Evolutionary conservation across 1,140 invertebrate species (phyloP).

Genomic region (Diprion similis): DNA sequence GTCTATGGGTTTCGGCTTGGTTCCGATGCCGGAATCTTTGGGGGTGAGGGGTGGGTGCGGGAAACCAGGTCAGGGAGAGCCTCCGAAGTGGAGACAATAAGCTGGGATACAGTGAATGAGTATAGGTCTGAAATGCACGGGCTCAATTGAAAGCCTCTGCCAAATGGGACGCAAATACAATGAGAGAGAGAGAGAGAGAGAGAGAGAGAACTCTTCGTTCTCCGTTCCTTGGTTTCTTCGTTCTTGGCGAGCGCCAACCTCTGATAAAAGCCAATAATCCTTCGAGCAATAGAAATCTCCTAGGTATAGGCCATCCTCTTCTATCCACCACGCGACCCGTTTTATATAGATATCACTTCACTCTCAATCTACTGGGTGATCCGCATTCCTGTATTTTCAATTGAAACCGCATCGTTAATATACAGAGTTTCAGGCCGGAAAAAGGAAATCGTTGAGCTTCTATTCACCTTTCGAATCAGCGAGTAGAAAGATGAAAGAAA

Average conservation of each 20-base stretch:
- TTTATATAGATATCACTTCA: background rate
- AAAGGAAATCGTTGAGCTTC: background rate
- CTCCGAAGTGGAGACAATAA: constrained; percentile 35
- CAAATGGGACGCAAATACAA: constrained; percentile 52
- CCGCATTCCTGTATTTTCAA: no score
- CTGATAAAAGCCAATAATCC: constrained; percentile 52
- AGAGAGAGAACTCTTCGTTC: no score
- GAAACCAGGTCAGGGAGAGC: constrained; percentile 8
- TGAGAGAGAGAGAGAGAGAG: constrained; percentile 27
- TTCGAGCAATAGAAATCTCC: constrained; percentile 37
- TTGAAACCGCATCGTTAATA: background rate
- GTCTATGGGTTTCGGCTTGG: background rate
- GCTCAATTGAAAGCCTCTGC: constrained; percentile 45
- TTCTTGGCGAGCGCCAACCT: constrained; percentile 37
- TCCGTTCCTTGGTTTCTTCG: background rate
- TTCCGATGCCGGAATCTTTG: background rate
- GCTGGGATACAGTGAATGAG: constrained; percentile 31
- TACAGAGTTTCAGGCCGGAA: background rate
- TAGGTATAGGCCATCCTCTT: background rate
- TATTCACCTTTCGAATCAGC: no score
- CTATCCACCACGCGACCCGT: background rate
- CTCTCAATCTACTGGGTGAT: no score
- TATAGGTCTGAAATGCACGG: constrained; percentile 35
- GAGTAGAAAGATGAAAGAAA: no score
- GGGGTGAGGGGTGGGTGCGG: background rate